Base-by-base conservation (phyloP, 2,797 vertebrate genomes). In the Poeciliopsis presidionis region DNA sequence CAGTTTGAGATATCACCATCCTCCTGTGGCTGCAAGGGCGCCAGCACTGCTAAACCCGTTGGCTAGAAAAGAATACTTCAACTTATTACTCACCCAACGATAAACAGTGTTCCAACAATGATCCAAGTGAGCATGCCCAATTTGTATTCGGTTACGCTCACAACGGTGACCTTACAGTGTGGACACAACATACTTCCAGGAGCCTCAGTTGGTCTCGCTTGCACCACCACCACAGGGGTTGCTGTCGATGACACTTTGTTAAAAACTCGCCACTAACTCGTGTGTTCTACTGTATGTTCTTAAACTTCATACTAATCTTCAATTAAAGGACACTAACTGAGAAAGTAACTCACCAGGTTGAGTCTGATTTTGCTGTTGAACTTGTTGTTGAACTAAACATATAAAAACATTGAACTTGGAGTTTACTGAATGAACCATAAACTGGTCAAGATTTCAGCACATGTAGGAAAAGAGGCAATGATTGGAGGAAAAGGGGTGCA, bases 101-200 rank as follows among this genome's bases (percentile, higher is more conserved):
- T 0, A 30, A 13, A 83, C 0, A 95, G 14, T 18, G 3, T 0
- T 0, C 74, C 81, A 79, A 89, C 95, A 55, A 95, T 77, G 8
- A 92, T 0, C 93, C 94, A 97, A 13, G 92, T 88, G 47, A 95
- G 78, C 11, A 73, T 0, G 1, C 96, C 96, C 3, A 45, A 81
- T 1, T 73, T 92, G 82, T 94, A 69, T 33, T 72, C 59, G 0
- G 77, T 77, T 33, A 25, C 67, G 0, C 95, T 97, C 61, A 96
- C 72, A 7, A 96, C 89, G 25, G 45, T 88, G 81, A 80, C 91
- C 43, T 91, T 91, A 69, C 96, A 97, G 61, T 84, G 75, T 20
- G 94, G 94, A 75, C 96, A 97, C 36, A 39, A 71, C 75, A 94
- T 96, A 72, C 90, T 90, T 25, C 90, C 93, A 1, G 96, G 88